Conservation (phyloP, 2,113 vertebrate genomes). For the Saguinus imperator region DNA sequence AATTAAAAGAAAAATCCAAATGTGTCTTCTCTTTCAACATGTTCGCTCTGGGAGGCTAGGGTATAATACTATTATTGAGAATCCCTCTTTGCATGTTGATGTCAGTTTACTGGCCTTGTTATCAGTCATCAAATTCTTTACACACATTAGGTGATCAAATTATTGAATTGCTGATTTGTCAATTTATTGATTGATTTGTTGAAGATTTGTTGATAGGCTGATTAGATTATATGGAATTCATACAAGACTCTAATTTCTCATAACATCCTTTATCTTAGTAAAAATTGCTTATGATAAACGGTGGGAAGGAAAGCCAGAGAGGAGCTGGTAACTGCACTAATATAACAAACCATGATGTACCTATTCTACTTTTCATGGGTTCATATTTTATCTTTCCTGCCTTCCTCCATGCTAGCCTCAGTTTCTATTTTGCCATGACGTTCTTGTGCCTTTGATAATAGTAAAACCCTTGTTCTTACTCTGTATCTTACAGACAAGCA, state of each 20-base stretch:
- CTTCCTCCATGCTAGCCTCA: background rate
- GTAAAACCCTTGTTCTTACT: constrained; percentile 40
- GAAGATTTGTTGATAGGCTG: background rate
- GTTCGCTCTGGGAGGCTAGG: background rate
- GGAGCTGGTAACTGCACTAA: background rate
- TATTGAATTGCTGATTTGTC: background rate
- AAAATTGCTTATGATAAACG: background rate
- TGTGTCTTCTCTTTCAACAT: background rate
- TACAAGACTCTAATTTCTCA: background rate
- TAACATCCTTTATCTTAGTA: background rate
- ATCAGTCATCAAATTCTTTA: background rate
- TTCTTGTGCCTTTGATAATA: constrained; percentile 14
- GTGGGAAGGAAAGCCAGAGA: background rate
- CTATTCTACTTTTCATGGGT: background rate
- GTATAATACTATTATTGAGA: background rate
- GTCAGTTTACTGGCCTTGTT: background rate
- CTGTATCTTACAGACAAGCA: constrained; percentile 52
- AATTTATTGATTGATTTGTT: background rate
- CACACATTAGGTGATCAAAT: background rate
- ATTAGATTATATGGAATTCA: background rate
- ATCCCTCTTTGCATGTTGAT: background rate
- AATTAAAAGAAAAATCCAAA: background rate
- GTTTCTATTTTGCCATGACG: background rate
- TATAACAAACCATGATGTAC: background rate
- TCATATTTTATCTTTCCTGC: background rate